A percentile compares a stretch with the other conserved stretches of the same genome.
Conservation (phyloP, 2,888 invertebrate genomes). For the Eremobia ochroleuca region DNA sequence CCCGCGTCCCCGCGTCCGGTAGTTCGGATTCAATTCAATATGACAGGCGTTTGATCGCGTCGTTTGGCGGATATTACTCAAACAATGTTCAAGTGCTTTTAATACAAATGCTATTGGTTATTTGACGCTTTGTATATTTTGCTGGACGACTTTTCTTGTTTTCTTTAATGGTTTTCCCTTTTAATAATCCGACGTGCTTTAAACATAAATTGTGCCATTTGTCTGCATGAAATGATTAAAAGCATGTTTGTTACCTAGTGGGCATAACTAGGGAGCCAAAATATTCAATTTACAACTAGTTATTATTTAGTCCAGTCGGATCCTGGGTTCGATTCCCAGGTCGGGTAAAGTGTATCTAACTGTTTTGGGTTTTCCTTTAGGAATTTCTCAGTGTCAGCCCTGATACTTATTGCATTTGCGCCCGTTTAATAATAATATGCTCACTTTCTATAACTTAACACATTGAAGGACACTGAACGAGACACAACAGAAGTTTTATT, state of each 20-base stretch:
- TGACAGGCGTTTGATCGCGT: conserved; percentile 84
- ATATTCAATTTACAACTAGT: neutral
- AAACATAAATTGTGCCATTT: neutral
- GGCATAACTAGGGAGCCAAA: neutral
- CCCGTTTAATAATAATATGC: neutral
- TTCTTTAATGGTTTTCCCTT: neutral
- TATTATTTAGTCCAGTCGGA: neutral
- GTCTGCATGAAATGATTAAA: neutral
- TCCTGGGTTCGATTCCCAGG: neutral
- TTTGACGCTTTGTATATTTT: conserved; percentile 43
- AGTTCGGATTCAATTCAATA: conserved; percentile 85
- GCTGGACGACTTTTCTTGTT: neutral
- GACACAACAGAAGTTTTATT: no score
- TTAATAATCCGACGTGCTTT: neutral
- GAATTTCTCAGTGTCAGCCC: no score
- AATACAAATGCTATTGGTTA: conserved; percentile 63
- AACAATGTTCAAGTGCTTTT: conserved; percentile 73
- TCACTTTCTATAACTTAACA: neutral
- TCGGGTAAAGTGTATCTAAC: neutral
- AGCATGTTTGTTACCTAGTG: neutral
- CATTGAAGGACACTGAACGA: no score
- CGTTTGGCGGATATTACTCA: conserved; percentile 78
- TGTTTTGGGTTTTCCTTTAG: neutral
- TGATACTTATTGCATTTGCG: neutral
- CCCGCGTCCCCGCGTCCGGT: conserved; percentile 74